A percentile compares a stretch with the other conserved stretches of the same genome.
These are phyloP conservation scores for Cynopterus sphinx DNA, from an alignment of 2,797 vertebrate species.

Conservation along the genomic window DNA sequence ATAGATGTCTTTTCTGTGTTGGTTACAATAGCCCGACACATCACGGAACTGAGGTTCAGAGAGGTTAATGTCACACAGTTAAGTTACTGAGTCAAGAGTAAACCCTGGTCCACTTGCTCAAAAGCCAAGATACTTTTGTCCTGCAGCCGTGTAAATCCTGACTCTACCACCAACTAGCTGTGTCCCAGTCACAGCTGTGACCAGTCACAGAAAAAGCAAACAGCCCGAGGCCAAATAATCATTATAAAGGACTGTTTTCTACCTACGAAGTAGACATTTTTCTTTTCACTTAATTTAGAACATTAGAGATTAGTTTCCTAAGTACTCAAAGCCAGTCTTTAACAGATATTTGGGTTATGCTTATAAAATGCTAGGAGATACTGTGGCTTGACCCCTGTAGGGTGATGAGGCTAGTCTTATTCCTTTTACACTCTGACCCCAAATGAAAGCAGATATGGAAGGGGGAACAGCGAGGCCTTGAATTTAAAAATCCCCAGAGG, in stretches of 20 bases:
- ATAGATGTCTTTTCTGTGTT: not conserved
- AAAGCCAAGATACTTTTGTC: not conserved
- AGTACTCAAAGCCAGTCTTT: not conserved
- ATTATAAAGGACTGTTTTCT: not conserved
- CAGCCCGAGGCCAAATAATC: not conserved
- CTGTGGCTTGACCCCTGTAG: not conserved
- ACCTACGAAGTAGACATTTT: not conserved
- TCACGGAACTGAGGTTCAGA: not conserved
- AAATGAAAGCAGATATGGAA: not conserved
- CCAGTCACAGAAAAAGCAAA: constrained; percentile 24
- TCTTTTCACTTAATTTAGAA: not conserved
- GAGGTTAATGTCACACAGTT: not conserved
- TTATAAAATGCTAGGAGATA: not conserved
- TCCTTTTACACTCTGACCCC: not conserved
- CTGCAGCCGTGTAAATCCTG: not conserved
- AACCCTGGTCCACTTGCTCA: not conserved
- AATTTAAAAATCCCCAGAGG: not conserved
- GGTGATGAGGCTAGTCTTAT: not conserved
- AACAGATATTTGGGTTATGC: not conserved
- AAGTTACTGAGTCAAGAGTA: not conserved
- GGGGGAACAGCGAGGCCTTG: not conserved
- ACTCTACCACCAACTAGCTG: not conserved
- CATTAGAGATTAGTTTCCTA: constrained; percentile 11
- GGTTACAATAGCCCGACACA: not conserved
- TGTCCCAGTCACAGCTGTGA: not conserved